A percentile compares a stretch with the other conserved stretches of the same genome.
phyloP scores from a whole-genome alignment of 23 tunicate genomes.

The Ciona savignyi region DNA sequence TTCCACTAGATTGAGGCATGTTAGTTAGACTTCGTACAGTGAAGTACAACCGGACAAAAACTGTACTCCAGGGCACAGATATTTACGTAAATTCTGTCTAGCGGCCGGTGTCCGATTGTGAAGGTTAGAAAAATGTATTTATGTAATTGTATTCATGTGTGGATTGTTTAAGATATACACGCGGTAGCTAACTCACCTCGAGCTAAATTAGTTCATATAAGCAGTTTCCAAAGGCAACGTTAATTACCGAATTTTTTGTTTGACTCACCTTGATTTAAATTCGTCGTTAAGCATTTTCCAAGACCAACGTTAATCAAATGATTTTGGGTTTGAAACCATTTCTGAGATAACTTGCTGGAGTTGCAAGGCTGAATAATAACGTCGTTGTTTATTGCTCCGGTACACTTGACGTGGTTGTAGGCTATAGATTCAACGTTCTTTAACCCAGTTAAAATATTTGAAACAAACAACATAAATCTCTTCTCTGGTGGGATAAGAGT shows the following conservation, averaged over 20 bases:
- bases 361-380: neutral
- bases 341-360: constrained; percentile 8
- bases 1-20: too few species aligned
- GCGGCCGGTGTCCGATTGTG: too few species aligned
- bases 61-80: too few species aligned
- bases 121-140: too few species aligned
- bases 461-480: neutral
- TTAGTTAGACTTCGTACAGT: too few species aligned
- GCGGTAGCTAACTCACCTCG: too few species aligned
- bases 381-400: neutral
- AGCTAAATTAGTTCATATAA: neutral
- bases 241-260: neutral
- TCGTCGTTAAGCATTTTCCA: constrained; percentile 6
- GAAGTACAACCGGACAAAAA: too few species aligned
- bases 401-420: constrained; percentile 1
- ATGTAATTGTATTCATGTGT: too few species aligned
- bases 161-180: too few species aligned
- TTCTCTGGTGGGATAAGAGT: neutral
- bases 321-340: constrained; percentile 20
- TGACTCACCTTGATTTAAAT: neutral
- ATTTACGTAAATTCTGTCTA: too few species aligned
- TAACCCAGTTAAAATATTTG: neutral
- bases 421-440: neutral
- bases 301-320: constrained; percentile 6
- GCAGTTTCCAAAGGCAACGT: neutral